A percentile compares a stretch with the other conserved stretches of the same genome.
Evolutionary conservation across 2,888 invertebrate species (phyloP).

Genomic region (Hymenopus coronatus): DNA sequence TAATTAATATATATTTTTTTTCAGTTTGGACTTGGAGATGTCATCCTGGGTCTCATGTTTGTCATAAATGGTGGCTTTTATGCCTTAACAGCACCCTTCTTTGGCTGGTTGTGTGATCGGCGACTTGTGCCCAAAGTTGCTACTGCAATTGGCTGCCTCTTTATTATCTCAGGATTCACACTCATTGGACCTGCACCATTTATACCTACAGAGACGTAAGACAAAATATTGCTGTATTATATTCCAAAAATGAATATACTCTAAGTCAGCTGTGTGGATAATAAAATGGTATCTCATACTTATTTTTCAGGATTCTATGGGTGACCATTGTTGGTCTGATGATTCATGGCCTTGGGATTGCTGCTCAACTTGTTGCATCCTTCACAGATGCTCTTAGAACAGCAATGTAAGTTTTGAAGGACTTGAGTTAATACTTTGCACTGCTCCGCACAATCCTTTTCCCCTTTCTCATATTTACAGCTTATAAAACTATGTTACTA

Average conservation of each 20-base stretch:
- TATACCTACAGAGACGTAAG: slow-evolving; percentile 61
- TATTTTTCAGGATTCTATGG: slow-evolving; percentile 59
- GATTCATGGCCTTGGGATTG: slow-evolving; percentile 78
- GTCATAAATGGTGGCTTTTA: slow-evolving; percentile 80
- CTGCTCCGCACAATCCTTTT: too few species aligned
- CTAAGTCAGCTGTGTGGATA: not conserved
- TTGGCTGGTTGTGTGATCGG: slow-evolving; percentile 78
- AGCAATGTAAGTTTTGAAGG: slow-evolving; percentile 63
- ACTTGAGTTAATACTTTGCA: not conserved
- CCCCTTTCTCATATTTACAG: too few species aligned
- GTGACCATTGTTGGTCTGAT: slow-evolving; percentile 68
- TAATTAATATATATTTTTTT: too few species aligned
- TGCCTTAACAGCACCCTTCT: slow-evolving; percentile 72
- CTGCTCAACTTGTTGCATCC: slow-evolving; percentile 80
- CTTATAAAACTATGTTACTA: too few species aligned
- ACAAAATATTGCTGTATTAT: not conserved
- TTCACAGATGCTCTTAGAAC: slow-evolving; percentile 80
- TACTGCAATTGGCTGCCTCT: slow-evolving; percentile 63
- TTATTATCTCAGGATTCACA: slow-evolving; percentile 66
- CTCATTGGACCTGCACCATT: slow-evolving; percentile 81
- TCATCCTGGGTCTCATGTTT: slow-evolving; percentile 75
- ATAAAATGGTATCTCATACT: not conserved
- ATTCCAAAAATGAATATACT: not conserved
- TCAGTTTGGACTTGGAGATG: slow-evolving; percentile 65
- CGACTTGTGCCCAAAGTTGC: slow-evolving; percentile 48